These are phyloP conservation scores for Endotricha flammealis DNA, from an alignment of 2,888 invertebrate species.

Conservation along the genomic window DNA sequence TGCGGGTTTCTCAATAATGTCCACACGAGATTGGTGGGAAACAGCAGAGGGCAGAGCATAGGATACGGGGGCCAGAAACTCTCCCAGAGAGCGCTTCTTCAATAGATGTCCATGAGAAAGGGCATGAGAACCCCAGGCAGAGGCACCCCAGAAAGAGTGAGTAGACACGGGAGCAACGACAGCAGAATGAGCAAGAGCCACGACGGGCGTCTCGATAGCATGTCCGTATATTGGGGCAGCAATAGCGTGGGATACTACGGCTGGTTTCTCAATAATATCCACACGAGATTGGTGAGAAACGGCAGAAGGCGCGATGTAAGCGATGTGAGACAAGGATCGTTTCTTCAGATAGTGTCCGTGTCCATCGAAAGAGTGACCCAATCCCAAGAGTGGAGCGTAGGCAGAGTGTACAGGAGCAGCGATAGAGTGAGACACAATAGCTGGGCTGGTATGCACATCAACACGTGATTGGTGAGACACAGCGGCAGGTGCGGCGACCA, in stretches of 20 bases:
- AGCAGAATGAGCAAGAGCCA: constrained; percentile 32
- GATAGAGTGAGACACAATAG: constrained; percentile 30
- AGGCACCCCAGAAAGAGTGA: constrained; percentile 21
- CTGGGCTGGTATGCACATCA: constrained; percentile 43
- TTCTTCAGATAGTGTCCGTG: constrained; percentile 47
- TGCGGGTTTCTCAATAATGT: constrained; percentile 21
- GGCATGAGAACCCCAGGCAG: constrained; percentile 23
- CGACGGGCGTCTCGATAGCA: constrained; percentile 21
- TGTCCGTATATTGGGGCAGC: constrained; percentile 24
- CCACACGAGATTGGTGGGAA: constrained; percentile 48
- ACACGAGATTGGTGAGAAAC: constrained; percentile 72
- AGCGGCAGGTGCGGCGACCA: constrained; percentile 37
- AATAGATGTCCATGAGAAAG: constrained; percentile 34
- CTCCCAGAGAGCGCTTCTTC: constrained; percentile 46
- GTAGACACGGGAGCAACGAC: constrained; percentile 44
- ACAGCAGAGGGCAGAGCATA: constrained; percentile 49
- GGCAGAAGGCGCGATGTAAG: constrained; percentile 52
- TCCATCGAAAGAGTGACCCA: constrained; percentile 24
- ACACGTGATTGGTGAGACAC: constrained; percentile 67
- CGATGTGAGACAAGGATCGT: constrained; percentile 43
- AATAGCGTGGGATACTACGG: constrained; percentile 42
- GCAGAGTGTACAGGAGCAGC: constrained; percentile 30
- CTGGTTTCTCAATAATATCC: constrained; percentile 38
- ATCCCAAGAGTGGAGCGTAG: constrained; percentile 24
- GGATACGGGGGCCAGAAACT: constrained; percentile 34